Evolutionary conservation across 2,797 vertebrate genomes (phyloP).

Genomic region (Apogon talboti): DNA sequence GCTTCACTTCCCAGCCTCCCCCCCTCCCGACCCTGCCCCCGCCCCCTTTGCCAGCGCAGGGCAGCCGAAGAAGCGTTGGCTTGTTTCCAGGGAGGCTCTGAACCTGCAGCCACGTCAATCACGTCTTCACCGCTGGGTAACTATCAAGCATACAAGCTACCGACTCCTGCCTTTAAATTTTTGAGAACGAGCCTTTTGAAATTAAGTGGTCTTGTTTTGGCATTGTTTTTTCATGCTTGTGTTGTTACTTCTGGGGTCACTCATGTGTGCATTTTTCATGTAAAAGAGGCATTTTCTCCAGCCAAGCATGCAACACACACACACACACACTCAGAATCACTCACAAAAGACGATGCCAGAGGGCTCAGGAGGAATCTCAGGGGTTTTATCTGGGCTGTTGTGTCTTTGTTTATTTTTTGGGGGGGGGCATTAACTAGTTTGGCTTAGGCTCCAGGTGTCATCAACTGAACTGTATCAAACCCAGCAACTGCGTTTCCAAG

Average conservation of each 20-base stretch:
- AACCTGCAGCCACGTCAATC: conserved; percentile 83
- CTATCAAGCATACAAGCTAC: conserved; percentile 40
- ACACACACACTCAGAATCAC: conserved; percentile 22
- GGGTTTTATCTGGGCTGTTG: conserved; percentile 57
- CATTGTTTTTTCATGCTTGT: conserved; percentile 42
- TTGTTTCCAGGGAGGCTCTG: conserved; percentile 72
- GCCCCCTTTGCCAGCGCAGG: conserved; percentile 36
- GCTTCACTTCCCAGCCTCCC: conserved; percentile 42
- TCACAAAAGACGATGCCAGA: conserved; percentile 34
- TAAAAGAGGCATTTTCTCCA: conserved; percentile 62
- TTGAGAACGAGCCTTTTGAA: conserved; percentile 17
- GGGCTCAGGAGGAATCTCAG: conserved; percentile 51
- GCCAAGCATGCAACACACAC: conserved; percentile 53
- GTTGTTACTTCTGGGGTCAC: conserved; percentile 51
- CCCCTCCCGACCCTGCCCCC: conserved; percentile 22
- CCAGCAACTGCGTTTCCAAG: conserved; percentile 55
- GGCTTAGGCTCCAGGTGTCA: conserved; percentile 64
- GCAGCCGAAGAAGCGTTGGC: conserved; percentile 68
- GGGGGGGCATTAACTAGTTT: conserved; percentile 55
- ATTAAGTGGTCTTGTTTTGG: conserved; percentile 35
- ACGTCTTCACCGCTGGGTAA: conserved; percentile 87
- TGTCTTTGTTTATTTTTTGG: conserved; percentile 47
- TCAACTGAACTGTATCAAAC: conserved; percentile 59
- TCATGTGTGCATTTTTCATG: conserved; percentile 58
- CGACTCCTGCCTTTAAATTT: conserved; percentile 35